These are phyloP conservation scores for Actinia equina DNA, from an alignment of 64 coral and sea anemone genomes.

Conservation along the genomic window DNA sequence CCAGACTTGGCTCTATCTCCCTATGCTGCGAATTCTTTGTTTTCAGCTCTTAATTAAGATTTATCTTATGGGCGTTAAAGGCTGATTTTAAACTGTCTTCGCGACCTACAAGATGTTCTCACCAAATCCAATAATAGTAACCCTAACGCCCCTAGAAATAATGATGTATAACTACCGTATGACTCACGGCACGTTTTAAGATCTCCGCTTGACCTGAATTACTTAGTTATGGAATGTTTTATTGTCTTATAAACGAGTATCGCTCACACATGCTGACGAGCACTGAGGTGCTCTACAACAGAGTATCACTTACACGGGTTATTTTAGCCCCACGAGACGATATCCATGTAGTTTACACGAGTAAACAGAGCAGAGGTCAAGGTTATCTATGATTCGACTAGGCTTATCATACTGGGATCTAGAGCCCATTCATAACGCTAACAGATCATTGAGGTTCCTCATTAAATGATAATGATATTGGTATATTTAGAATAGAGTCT, in stretches of 20 bases:
- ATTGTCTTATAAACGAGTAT: neutral
- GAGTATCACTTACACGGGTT: neutral
- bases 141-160: no score
- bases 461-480: no score
- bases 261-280: neutral
- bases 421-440: neutral
- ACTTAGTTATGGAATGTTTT: neutral
- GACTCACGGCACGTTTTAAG: neutral
- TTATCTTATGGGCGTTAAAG: no score
- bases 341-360: neutral
- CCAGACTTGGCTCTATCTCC: no score
- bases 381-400: neutral
- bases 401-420: neutral
- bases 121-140: no score
- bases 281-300: neutral
- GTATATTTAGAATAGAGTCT: no score
- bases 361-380: neutral
- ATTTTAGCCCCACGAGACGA: neutral
- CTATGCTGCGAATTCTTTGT: no score
- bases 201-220: neutral
- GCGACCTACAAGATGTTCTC: no score
- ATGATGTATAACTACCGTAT: neutral
- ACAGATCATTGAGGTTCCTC: neutral
- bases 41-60: no score
- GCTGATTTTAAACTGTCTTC: no score